These are phyloP conservation scores for Paracanthobrama guichenoti DNA, from an alignment of 2,113 vertebrate genomes.

Conservation along the genomic window DNA sequence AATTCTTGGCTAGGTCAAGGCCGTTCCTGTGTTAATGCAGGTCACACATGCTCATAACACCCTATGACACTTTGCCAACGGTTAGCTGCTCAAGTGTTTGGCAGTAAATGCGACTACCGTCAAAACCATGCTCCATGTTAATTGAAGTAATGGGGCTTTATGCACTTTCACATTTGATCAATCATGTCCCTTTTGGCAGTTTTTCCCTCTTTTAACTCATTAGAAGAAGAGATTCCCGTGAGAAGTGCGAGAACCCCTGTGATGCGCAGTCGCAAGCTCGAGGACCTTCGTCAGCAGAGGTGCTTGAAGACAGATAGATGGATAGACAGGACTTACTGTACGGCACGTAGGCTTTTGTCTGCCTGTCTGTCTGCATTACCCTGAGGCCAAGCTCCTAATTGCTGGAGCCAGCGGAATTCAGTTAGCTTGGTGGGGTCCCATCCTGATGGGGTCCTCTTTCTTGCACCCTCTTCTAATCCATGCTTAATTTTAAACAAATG, in stretches of 20 bases:
- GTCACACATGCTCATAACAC: conserved; percentile 8
- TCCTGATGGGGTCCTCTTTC: conserved; percentile 31
- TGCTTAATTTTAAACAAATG: conserved; percentile 63
- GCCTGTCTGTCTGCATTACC: conserved; percentile 73
- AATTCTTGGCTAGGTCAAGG: background rate
- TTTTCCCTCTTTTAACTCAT: conserved; percentile 5
- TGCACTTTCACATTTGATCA: conserved; percentile 36
- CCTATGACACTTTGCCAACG: conserved; percentile 13
- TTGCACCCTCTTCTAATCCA: conserved; percentile 38
- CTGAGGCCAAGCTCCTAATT: conserved; percentile 73
- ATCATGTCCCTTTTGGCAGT: background rate
- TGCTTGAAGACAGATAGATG: conserved; percentile 61
- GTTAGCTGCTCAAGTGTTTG: background rate
- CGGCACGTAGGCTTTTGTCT: conserved; percentile 69
- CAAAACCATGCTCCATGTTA: conserved; percentile 31
- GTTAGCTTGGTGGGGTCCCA: conserved; percentile 52
- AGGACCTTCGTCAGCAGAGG: conserved; percentile 59
- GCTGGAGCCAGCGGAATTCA: conserved; percentile 63
- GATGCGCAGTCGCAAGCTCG: background rate
- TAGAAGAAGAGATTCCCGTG: conserved; percentile 28
- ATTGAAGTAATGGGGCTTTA: conserved; percentile 40
- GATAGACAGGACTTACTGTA: conserved; percentile 62
- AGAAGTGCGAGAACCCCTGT: conserved; percentile 17
- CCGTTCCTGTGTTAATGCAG: background rate
- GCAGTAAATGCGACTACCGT: conserved; percentile 23